Evolutionary conservation across 2,797 vertebrate genomes (phyloP).

Genomic region (Poeciliopsis infans): DNA sequence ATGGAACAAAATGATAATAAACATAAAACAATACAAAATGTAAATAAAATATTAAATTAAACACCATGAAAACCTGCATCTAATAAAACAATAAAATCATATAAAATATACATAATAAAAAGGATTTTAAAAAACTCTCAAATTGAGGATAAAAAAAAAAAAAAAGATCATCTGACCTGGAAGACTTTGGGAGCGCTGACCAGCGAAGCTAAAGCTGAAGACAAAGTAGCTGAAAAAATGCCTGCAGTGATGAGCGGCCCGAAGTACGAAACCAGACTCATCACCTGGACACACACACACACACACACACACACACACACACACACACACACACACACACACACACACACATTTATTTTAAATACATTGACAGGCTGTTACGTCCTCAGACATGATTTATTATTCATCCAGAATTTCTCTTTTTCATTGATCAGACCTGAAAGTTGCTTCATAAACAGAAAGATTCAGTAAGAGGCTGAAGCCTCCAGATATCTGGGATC

Average conservation of each 20-base stretch:
- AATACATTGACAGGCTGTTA: neutral
- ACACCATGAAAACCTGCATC: neutral
- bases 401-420: neutral
- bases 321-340: neutral
- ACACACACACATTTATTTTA: neutral
- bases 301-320: constrained; percentile 4
- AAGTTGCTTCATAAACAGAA: neutral
- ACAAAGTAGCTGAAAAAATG: constrained; percentile 96
- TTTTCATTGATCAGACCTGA: neutral
- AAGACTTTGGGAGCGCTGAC: constrained; percentile 98
- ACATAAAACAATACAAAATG: too few species aligned
- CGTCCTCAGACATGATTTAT: neutral
- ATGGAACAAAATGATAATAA: too few species aligned
- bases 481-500: too few species aligned
- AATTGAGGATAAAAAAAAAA: neutral
- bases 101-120: neutral
- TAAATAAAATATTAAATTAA: too few species aligned
- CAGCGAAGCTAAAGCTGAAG: constrained; percentile 93
- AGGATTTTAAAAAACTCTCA: neutral
- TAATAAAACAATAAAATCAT: neutral
- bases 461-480: neutral
- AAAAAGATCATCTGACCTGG: constrained; percentile 81
- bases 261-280: constrained; percentile 94
- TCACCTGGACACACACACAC: constrained; percentile 79
- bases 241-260: constrained; percentile 93